These are phyloP conservation scores for Sphenodon punctatus DNA, from an alignment of 2,797 vertebrate species.

Conservation along the genomic window DNA sequence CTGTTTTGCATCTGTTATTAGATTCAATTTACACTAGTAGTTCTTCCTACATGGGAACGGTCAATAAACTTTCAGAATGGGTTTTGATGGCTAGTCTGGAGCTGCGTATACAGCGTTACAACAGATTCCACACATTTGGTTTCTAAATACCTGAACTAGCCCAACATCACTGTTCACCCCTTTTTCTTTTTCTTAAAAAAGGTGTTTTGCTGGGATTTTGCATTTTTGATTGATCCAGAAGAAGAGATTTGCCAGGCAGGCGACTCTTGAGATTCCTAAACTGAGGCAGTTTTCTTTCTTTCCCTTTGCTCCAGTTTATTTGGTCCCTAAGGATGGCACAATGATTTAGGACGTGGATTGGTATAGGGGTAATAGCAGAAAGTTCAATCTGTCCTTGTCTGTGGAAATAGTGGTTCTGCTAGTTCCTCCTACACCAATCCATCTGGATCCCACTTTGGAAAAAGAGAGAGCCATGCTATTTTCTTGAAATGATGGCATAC, in stretches of 20 bases:
- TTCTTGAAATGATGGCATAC: conserved; percentile 43
- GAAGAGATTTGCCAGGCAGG: not conserved
- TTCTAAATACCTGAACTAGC: not conserved
- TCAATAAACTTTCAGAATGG: not conserved
- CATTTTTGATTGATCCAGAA: conserved; percentile 27
- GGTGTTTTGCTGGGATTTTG: conserved; percentile 14
- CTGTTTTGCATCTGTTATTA: not conserved
- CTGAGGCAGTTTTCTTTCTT: not conserved
- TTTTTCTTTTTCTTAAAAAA: conserved; percentile 23
- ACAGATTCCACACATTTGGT: conserved; percentile 8
- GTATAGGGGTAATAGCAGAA: conserved; percentile 85
- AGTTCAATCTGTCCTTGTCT: conserved; percentile 86
- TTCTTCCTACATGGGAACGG: not conserved
- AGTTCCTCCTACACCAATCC: conserved; percentile 84
- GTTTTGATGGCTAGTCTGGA: not conserved
- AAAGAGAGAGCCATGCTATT: conserved; percentile 65
- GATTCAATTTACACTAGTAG: not conserved
- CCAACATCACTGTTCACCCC: not conserved
- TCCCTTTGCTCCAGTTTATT: not conserved
- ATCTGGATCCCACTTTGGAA: conserved; percentile 65
- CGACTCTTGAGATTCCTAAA: not conserved
- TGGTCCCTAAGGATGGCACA: not conserved
- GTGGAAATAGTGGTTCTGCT: conserved; percentile 82
- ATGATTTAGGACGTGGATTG: conserved; percentile 73
- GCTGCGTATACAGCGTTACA: not conserved